Base-by-base conservation (phyloP, 2,888 invertebrate species). In the Polymixis flavicincta region DNA sequence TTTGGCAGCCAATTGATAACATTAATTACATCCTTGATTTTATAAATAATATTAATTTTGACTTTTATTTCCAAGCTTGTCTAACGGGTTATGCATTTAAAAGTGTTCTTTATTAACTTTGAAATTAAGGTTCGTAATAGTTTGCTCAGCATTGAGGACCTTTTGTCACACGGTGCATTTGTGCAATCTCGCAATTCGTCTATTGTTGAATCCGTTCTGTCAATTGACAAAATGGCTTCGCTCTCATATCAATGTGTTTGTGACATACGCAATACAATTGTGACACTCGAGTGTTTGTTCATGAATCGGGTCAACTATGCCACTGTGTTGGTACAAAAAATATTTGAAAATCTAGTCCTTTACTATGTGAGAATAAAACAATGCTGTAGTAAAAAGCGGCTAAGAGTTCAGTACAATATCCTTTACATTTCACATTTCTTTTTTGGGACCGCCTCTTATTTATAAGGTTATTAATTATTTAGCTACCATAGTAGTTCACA, bases 11-110 rank as follows among this genome's bases (percentile, higher is more conserved):
- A 74, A 68, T 63, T 72, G 71, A 77, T 77, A 74, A 72, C 68
- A 50, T 76, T 82, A 72, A 84, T 84, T 74, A 71, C 22, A 78
- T 77, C 77, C 83, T 87, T 85, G 74, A 71, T 75, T 78, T 71
- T 79, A 70, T 73, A 68, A 70, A 76, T 65, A 64, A 52, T 52
- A 54, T 28, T 82, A 50, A 67, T 9, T 70, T 59, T 19, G 52
- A 32, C 13, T 54, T n/a, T 60, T 61, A 66, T 83, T 78, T 67
- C 66, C 32, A 14, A 63, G 19, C 50, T 54, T 48, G 25, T 73
- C 14, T 61, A 48, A 66, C 68, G 7, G 4, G 8, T 22, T 37
- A 37, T 5, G 11, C 28, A 42, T 64, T 50, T 50, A 55, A 82
- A 68, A 82, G 6, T 76, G 64, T 14, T 42, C 32, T 45, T 11